Evolutionary conservation across 2,888 invertebrate species (phyloP).

Genomic region (Phalera bucephala): DNA sequence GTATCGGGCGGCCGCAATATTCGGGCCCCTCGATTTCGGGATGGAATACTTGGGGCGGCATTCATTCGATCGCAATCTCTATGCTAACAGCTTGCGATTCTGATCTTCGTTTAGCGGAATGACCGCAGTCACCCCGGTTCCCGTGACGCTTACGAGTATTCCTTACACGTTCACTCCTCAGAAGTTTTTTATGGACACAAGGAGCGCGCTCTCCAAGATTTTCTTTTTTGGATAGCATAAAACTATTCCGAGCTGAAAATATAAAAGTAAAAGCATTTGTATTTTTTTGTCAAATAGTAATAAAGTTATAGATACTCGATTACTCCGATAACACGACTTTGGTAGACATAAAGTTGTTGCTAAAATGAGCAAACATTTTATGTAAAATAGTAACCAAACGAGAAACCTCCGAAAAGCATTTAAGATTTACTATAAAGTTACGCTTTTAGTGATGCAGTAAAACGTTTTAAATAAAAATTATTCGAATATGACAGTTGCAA

Average conservation of each 20-base stretch:
- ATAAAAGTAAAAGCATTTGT: conserved; percentile 28
- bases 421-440: conserved; percentile 34
- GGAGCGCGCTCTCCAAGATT: conserved; percentile 62
- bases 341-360: conserved; percentile 1
- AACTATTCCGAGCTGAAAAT: conserved; percentile 42
- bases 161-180: conserved; percentile 78
- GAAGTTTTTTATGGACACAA: conserved; percentile 75
- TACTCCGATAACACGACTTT: conserved; percentile 5
- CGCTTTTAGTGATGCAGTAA: conserved; percentile 30
- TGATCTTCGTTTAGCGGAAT: conserved; percentile 83
- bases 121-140: conserved; percentile 79
- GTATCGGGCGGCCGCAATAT: conserved; percentile 75
- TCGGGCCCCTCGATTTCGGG: conserved; percentile 72
- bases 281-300: conserved; percentile 21
- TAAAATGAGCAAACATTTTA: conserved; percentile 7
- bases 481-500: conserved; percentile 32
- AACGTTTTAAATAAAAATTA: conserved; percentile 44
- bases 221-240: conserved; percentile 58
- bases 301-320: conserved; percentile 15
- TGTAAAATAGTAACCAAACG: not conserved
- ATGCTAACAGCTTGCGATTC: conserved; percentile 83
- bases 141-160: conserved; percentile 71
- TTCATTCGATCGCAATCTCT: conserved; percentile 82
- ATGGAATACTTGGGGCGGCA: conserved; percentile 77
- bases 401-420: conserved; percentile 25